Conservation (phyloP, 1,140 invertebrate genomes). For the Drosophila micromelanica region DNA sequence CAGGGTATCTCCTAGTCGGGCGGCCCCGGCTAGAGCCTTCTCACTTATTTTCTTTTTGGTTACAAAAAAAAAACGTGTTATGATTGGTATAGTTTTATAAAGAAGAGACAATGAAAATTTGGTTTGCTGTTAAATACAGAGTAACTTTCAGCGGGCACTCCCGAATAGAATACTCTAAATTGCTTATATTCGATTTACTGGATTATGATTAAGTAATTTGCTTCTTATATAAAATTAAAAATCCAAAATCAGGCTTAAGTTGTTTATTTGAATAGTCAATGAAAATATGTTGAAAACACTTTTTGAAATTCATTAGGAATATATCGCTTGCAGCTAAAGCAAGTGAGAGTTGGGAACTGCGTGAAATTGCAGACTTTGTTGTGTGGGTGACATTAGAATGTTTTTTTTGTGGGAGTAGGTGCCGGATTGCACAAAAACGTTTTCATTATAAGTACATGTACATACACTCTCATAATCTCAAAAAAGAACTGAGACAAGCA, state of each 20-base stretch:
- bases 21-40: too few relatives aligned
- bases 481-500: conserved; percentile 24
- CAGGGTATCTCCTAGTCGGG: too few relatives aligned
- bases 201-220: background rate
- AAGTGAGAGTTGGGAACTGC: background rate
- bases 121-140: too few relatives aligned
- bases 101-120: too few relatives aligned
- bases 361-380: background rate
- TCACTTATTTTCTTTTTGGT: too few relatives aligned
- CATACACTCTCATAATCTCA: conserved; percentile 24
- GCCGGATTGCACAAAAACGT: conserved; percentile 33
- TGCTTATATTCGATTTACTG: too few relatives aligned
- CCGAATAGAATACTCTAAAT: too few relatives aligned
- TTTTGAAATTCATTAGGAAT: background rate
- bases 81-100: too few relatives aligned
- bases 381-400: conserved; percentile 13
- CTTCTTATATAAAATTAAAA: background rate
- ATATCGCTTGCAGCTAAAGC: background rate
- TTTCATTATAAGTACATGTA: conserved; percentile 44
- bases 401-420: background rate
- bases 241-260: background rate
- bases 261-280: background rate
- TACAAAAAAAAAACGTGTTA: too few relatives aligned
- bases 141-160: too few relatives aligned
- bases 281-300: background rate